Conservation (phyloP, 2,797 vertebrate species). For the Austrolebias charrua region DNA sequence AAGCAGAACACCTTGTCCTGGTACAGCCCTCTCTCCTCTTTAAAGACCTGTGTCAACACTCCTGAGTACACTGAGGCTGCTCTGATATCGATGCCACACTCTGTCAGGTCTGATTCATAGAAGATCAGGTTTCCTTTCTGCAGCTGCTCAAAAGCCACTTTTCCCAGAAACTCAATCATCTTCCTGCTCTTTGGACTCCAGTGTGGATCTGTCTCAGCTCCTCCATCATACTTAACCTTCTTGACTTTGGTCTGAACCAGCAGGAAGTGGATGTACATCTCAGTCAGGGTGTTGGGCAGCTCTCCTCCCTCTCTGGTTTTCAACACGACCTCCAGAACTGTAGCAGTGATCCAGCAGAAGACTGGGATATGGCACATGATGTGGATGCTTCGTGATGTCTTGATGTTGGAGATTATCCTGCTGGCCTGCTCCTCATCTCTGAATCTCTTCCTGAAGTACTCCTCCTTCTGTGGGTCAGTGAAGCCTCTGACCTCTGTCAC, state of each 20-base stretch:
- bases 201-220: not conserved
- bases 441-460: slow-evolving; percentile 6
- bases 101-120: not conserved
- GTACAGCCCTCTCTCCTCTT: slow-evolving; percentile 2
- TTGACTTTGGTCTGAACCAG: slow-evolving; percentile 7
- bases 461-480: slow-evolving; percentile 2
- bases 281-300: slow-evolving; percentile 12
- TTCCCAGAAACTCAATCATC: not conserved
- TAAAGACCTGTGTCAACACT: slow-evolving; percentile 11
- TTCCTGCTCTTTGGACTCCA: slow-evolving; percentile 1
- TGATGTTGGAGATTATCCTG: slow-evolving; percentile 9
- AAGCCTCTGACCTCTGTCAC: slow-evolving; percentile 6
- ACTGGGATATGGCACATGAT: slow-evolving; percentile 5
- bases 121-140: not conserved
- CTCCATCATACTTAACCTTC: slow-evolving; percentile 1
- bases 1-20: slow-evolving; percentile 6
- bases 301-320: not conserved
- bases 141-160: slow-evolving; percentile 1
- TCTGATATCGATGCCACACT: slow-evolving; percentile 1
- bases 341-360: not conserved
- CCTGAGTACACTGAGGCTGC: slow-evolving; percentile 9
- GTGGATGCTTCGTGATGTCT: not conserved
- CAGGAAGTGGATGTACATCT: slow-evolving; percentile 16
- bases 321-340: slow-evolving; percentile 1
- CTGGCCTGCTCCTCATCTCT: not conserved